phyloP scores from a whole-genome alignment of 2,888 invertebrate species.

The Drosophila sordidula region DNA sequence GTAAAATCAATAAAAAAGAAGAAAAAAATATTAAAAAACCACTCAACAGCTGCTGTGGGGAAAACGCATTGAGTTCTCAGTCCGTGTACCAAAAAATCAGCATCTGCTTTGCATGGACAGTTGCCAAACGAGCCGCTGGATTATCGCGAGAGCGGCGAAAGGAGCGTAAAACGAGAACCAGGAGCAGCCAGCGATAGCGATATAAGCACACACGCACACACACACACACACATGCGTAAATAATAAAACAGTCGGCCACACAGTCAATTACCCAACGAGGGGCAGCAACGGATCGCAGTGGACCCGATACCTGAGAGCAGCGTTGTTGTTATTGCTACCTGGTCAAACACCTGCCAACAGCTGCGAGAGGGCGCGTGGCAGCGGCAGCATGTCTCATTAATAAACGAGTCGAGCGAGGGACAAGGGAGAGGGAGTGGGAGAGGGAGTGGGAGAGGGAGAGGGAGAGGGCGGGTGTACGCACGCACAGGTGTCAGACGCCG shows the following conservation, averaged over 20 bases:
- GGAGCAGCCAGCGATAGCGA: conserved; percentile 6
- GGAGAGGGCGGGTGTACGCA: conserved; percentile 14
- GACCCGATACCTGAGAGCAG: conserved; percentile 33
- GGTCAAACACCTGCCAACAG: conserved; percentile 49
- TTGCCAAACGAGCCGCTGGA: conserved; percentile 31
- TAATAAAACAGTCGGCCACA: conserved; percentile 54
- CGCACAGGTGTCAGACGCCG: conserved; percentile 66
- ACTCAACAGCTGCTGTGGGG: conserved; percentile 39
- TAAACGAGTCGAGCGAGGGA: conserved; percentile 36
- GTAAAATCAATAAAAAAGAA: not conserved
- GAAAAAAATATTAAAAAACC: too few relatives aligned
- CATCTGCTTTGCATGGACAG: conserved; percentile 52
- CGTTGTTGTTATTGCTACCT: conserved; percentile 26
- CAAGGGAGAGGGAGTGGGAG: not conserved
- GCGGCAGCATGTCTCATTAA: conserved; percentile 61
- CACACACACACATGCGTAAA: conserved; percentile 48
- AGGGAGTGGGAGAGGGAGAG: not conserved
- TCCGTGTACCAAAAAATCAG: conserved; percentile 22
- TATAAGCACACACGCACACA: conserved; percentile 23
- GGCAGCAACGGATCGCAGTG: conserved; percentile 31
- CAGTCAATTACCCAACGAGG: conserved; percentile 51
- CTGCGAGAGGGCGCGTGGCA: conserved; percentile 52
- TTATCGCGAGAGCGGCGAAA: conserved; percentile 5
- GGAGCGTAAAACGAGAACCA: conserved; percentile 8
- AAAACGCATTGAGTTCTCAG: conserved; percentile 26